These are phyloP conservation scores for Zophobas morio DNA, from an alignment of 1,140 invertebrate genomes.

Conservation along the genomic window DNA sequence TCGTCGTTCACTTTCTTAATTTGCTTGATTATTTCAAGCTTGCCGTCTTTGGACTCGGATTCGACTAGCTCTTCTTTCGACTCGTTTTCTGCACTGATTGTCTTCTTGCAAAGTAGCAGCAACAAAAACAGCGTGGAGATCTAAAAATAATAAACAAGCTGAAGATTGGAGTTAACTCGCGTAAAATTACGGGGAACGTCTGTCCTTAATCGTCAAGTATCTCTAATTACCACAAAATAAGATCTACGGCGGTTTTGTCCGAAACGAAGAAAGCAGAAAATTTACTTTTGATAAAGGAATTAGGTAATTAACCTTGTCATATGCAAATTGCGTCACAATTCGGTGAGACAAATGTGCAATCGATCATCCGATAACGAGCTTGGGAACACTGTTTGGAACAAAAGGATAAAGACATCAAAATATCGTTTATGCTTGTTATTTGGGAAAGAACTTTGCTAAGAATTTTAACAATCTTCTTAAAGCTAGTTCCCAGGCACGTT, in stretches of 20 bases:
- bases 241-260: not conserved
- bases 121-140: constrained; percentile 19
- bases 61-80: constrained; percentile 68
- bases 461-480: constrained; percentile 20
- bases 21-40: constrained; percentile 79
- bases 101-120: constrained; percentile 18
- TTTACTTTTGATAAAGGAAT: constrained; percentile 12
- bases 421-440: constrained; percentile 12
- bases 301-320: constrained; percentile 21
- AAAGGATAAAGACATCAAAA: constrained; percentile 18
- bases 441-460: not conserved
- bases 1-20: constrained; percentile 87
- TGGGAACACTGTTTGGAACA: constrained; percentile 8
- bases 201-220: constrained; percentile 19
- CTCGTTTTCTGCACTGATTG: constrained; percentile 40
- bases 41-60: constrained; percentile 72
- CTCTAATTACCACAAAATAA: not conserved
- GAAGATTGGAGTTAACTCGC: not conserved
- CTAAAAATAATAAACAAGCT: not conserved
- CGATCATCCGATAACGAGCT: constrained; percentile 5
- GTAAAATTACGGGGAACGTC: not conserved
- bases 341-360: constrained; percentile 12
- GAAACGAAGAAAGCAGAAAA: constrained; percentile 28
- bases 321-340: constrained; percentile 26
- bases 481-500: not conserved